Conservation (phyloP, 1,140 invertebrate species). For the Nasonia vitripennis region DNA sequence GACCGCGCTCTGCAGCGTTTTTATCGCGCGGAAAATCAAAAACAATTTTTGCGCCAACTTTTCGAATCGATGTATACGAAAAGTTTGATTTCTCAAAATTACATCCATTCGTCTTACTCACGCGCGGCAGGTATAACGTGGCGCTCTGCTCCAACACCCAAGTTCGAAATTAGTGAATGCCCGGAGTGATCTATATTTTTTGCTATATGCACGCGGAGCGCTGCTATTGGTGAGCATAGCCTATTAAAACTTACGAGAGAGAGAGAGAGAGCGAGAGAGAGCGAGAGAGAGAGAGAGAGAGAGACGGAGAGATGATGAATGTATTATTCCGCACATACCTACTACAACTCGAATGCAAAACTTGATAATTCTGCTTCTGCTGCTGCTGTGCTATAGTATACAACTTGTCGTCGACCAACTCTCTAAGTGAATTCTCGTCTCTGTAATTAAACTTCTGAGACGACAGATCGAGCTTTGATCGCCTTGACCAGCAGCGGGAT, state of each 20-base stretch:
- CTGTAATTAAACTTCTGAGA: constrained; percentile 22
- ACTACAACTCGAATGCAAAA: neutral
- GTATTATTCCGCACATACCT: constrained; percentile 14
- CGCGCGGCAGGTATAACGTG: neutral
- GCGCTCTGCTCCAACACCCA: neutral
- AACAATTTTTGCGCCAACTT: neutral
- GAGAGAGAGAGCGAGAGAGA: no score
- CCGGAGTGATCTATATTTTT: neutral
- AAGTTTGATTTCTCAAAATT: neutral
- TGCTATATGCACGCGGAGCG: neutral
- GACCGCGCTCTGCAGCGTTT: neutral
- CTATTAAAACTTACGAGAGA: constrained; percentile 3
- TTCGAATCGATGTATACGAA: neutral
- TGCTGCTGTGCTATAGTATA: neutral
- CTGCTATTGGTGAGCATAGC: neutral
- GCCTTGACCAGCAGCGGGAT: neutral
- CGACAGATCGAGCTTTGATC: constrained; percentile 17
- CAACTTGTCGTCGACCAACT: neutral
- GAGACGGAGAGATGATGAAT: neutral
- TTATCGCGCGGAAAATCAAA: neutral
- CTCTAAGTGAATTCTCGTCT: constrained; percentile 21
- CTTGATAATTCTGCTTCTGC: constrained; percentile 6
- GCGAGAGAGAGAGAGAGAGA: no score
- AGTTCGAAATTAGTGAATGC: constrained; percentile 4
- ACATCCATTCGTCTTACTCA: neutral